Evolutionary conservation across 1,140 invertebrate genomes (phyloP).

Genomic region (Pseudomyrmex concolor): DNA sequence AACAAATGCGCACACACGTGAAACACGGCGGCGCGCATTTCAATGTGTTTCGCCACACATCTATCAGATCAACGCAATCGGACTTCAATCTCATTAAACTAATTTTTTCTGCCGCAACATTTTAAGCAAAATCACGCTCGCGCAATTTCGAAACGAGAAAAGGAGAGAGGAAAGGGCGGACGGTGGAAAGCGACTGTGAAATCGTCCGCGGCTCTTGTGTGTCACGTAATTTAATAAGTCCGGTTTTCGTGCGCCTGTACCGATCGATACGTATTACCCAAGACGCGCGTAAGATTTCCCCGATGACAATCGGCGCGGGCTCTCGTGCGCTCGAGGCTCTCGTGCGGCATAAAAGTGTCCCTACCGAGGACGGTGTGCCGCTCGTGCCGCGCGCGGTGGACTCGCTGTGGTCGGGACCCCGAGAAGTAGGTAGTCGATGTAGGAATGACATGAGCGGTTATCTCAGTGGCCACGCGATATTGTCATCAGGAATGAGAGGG

Average conservation of each 20-base stretch:
- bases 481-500: constrained; percentile 80
- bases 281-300: constrained; percentile 65
- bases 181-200: constrained; percentile 16
- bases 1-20: neutral
- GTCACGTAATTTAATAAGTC: constrained; percentile 69
- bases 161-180: neutral
- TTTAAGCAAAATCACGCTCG: constrained; percentile 37
- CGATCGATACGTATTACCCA: constrained; percentile 45
- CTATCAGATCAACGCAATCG: neutral
- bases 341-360: constrained; percentile 70
- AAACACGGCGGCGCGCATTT: neutral
- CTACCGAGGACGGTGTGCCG: constrained; percentile 61
- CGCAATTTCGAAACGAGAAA: neutral
- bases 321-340: constrained; percentile 60
- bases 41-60: neutral
- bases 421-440: constrained; percentile 79
- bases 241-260: constrained; percentile 62
- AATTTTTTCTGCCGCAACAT: neutral
- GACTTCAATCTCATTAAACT: neutral
- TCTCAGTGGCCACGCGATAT: constrained; percentile 84
- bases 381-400: constrained; percentile 53
- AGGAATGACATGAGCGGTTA: constrained; percentile 85
- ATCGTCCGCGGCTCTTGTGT: constrained; percentile 46
- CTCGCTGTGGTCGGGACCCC: constrained; percentile 59
- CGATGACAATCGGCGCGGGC: constrained; percentile 69